Percentiles rank a stretch among this genome's conserved stretches.
These are phyloP conservation scores for Brachionus rubens DNA, from an alignment of 1,140 invertebrate genomes.

Conservation along the genomic window DNA sequence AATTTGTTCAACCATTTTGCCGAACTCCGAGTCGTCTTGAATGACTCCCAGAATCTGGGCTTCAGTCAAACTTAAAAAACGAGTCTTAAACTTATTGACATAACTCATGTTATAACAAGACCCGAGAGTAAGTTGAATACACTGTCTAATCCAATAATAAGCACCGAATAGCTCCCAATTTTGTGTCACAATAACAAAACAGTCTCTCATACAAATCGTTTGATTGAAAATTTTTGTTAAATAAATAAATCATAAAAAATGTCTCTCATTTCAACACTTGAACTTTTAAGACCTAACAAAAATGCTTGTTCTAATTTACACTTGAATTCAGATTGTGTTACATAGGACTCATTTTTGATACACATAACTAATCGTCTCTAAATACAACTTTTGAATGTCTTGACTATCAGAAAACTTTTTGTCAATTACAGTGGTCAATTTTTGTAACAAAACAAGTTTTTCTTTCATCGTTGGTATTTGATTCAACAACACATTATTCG, in stretches of 20 bases:
- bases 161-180: slow-evolving; percentile 93
- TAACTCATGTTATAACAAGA: slow-evolving; percentile 2
- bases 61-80: slow-evolving; percentile 1
- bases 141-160: slow-evolving; percentile 97
- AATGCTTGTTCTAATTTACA: slow-evolving; percentile 92
- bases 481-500: slow-evolving; percentile 59
- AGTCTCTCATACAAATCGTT: slow-evolving; percentile 75
- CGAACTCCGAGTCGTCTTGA: neutral
- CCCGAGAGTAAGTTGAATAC: slow-evolving; percentile 68
- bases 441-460: slow-evolving; percentile 85
- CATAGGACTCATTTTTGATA: slow-evolving; percentile 71
- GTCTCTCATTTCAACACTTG: slow-evolving; percentile 77
- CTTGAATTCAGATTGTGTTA: slow-evolving; percentile 81
- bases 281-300: slow-evolving; percentile 78
- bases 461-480: slow-evolving; percentile 81
- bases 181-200: slow-evolving; percentile 90
- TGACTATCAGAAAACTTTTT: slow-evolving; percentile 75
- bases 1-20: neutral
- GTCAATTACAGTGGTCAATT: slow-evolving; percentile 88
- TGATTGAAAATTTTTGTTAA: slow-evolving; percentile 77
- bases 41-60: neutral
- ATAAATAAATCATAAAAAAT: slow-evolving; percentile 95
- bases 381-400: slow-evolving; percentile 78
- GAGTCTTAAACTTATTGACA: neutral
- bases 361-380: slow-evolving; percentile 68